Conservation (phyloP, 2,113 vertebrate species). For the Sebastes schlegelii region DNA sequence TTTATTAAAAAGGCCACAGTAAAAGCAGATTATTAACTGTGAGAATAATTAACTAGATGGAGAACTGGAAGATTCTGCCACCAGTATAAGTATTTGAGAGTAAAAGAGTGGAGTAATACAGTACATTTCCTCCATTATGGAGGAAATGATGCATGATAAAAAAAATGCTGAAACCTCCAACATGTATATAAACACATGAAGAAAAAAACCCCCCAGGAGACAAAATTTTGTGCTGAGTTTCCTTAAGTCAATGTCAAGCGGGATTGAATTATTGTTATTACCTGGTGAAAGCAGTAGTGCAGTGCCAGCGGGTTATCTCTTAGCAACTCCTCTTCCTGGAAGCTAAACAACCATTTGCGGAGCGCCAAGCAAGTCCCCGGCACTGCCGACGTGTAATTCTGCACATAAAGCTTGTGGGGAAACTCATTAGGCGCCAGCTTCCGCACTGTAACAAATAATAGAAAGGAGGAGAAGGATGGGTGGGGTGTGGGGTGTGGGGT, state of each 20-base stretch:
- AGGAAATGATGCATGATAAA: neutral
- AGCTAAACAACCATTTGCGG: slow-evolving; percentile 96
- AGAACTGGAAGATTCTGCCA: neutral
- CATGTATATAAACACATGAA: neutral
- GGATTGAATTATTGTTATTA: slow-evolving; percentile 51
- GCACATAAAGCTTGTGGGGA: slow-evolving; percentile 98
- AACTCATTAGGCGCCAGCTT: slow-evolving; percentile 97
- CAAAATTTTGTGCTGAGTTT: neutral
- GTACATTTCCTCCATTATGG: neutral
- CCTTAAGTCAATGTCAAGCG: neutral
- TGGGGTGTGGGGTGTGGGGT: neutral
- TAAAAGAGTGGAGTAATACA: neutral
- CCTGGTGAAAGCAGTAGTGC: slow-evolving; percentile 98
- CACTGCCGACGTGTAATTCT: slow-evolving; percentile 97
- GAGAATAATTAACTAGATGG: neutral
- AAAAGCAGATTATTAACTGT: neutral
- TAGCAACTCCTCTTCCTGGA: slow-evolving; percentile 93
- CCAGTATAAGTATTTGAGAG: neutral
- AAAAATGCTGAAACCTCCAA: neutral
- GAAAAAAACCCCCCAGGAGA: neutral
- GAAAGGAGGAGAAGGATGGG: neutral
- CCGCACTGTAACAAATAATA: slow-evolving; percentile 83
- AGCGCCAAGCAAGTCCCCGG: slow-evolving; percentile 95
- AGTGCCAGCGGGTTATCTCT: slow-evolving; percentile 94
- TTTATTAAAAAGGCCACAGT: neutral